Base-by-base conservation (phyloP, 2,113 vertebrate genomes). In the Talpa occidentalis region DNA sequence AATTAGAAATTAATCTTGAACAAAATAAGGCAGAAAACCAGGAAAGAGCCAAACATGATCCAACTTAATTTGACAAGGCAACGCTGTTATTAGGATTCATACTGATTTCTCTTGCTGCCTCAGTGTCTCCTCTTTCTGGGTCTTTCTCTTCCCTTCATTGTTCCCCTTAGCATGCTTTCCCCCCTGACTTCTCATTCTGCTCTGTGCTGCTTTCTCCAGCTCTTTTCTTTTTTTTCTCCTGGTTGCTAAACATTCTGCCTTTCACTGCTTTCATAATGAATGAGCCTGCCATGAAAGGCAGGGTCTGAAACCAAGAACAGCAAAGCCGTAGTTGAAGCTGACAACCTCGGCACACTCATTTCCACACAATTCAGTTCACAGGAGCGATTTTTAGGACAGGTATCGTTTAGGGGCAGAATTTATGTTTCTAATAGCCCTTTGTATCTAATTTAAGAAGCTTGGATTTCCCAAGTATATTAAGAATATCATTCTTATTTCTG, bases 191-290 rank as follows among this genome's bases (percentile, higher is more conserved):
- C 74, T 70, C 81, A 89, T 83, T 86, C 92, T 90, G 80, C 62
- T 94, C 93, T 95, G 82, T 30, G 87, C 69, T n/a, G 74, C 64
- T 64, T 78, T 88, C 94, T 88, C 91, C 67, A 89, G 82, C 52
- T 86, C 83, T 89, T 95, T 92, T 64, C 72, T 91, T n/a, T n/a
- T n/a, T n/a, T n/a, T 24, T 49, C n/a, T 52, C 89, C 62, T 80
- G 40, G 44, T 62, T 93, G 95, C 93, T 93, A 79, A 93, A 84
- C 84, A 88, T 21, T 69, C 66, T 90, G 92, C 90, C 62, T 95
- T 74, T 87, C 83, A 69, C 80, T 94, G 93, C 92, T 79, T 94
- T 79, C 93, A 84, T 62, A 90, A 60, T 42, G 93, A 95, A 78
- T 40, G 78, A 62, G 77, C 26, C 81, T 69, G 49, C 64, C 84